Base-by-base conservation (phyloP, 1,140 invertebrate species). In the Neodiprion pinetum region DNA sequence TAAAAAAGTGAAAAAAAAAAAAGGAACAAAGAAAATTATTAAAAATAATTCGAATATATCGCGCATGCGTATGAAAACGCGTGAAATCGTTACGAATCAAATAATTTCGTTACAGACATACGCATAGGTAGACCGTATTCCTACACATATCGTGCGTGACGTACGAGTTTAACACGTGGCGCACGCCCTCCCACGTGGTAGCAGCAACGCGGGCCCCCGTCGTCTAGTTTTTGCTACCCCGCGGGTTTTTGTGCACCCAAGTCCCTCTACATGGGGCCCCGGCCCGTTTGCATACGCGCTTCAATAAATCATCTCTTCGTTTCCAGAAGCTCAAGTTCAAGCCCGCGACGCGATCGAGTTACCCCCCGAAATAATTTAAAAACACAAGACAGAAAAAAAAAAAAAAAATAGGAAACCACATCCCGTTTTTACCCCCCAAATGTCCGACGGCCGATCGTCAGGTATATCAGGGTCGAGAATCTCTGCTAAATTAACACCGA, bases 121-220 rank as follows among this genome's bases (percentile, higher is more conserved):
- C 4, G 4, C 7, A 14, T 65, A 65, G 17, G 17, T 65, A 21
- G 0, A 21, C 61, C 17, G 2, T 17, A 21, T 17, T 3, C 61
- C 1, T 17, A 7, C 4, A 65, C 17, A 65, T 65, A 21, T 65
- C 1, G 7, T 14, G 17, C 12, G 7, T 65, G 61, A 7, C 17
- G 12, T 7, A 21, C 11, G 40, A 21, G 17, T 21, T 69, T 12
- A 69, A 69, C 67, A 69, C 67, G 67, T 69, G 67, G 67, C 67
- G 67, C 40, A 47, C 40, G 67, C 67, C 67, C 67, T 69, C 67
- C 67, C 67, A 69, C 67, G 67, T 69, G 67, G 67, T 47, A 12
- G 40, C 28, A 23, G 11, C 17, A 21, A 9, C 40, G 12, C 67
- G 17, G 40, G 40, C 67, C 67, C 40, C 67, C 67, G 67, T 23